Evolutionary conservation across 2,113 vertebrate species (phyloP).

Genomic region (Nesogale talazaci): DNA sequence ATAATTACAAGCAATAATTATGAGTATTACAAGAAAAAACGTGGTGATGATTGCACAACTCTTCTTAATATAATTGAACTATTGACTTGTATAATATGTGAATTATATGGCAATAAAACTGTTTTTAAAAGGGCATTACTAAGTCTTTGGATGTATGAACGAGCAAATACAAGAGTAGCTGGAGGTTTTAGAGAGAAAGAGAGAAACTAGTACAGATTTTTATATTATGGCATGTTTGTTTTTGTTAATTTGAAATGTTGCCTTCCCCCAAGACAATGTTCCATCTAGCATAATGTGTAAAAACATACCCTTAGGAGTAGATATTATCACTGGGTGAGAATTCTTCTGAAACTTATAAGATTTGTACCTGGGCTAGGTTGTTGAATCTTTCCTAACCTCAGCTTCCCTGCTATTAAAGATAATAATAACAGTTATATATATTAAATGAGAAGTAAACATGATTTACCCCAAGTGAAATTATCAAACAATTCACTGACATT

Average conservation of each 20-base stretch:
- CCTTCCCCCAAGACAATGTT: background rate
- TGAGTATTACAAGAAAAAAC: no score
- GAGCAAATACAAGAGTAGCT: background rate
- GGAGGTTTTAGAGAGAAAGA: background rate
- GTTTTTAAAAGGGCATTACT: no score
- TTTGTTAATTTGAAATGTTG: background rate
- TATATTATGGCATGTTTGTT: background rate
- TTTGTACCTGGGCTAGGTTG: background rate
- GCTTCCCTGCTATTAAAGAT: slow-evolving; percentile 16
- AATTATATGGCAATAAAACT: no score
- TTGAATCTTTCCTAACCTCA: background rate
- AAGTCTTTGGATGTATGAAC: background rate
- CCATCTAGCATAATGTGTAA: background rate
- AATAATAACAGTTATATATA: background rate
- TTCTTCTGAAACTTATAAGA: background rate
- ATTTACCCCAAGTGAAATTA: background rate
- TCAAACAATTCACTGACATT: background rate
- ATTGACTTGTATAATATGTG: no score
- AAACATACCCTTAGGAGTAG: background rate
- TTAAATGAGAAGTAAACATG: slow-evolving; percentile 30
- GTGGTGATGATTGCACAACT: no score
- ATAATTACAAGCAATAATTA: no score
- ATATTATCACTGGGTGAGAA: background rate
- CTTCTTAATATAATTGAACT: no score
- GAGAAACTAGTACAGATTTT: background rate